These are phyloP conservation scores for Trachelus troglodyta DNA, from an alignment of 2,888 invertebrate genomes.

Conservation along the genomic window DNA sequence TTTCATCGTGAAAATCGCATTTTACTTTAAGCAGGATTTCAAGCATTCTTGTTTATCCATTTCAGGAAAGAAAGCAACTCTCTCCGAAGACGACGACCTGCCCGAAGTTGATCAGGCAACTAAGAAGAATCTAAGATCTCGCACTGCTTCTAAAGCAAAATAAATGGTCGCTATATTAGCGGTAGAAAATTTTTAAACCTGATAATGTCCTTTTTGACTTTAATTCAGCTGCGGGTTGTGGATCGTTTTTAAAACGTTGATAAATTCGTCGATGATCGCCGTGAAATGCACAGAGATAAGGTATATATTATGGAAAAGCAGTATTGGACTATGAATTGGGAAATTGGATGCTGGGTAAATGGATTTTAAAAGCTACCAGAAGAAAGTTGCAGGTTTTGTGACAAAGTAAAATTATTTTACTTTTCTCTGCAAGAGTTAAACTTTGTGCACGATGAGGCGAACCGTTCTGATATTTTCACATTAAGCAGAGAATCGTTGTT, in stretches of 20 bases:
- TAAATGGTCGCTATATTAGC: constrained; percentile 34
- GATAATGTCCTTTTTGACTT: constrained; percentile 4
- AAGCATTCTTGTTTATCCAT: constrained; percentile 32
- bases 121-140: constrained; percentile 77
- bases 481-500: neutral
- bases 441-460: neutral
- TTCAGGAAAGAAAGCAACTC: constrained; percentile 74
- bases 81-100: constrained; percentile 84
- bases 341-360: neutral
- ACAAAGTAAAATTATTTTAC: neutral
- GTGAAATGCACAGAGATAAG: neutral
- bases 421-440: neutral
- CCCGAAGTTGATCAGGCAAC: constrained; percentile 95
- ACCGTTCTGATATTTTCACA: neutral
- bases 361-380: neutral
- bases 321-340: neutral
- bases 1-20: neutral
- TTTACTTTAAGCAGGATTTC: neutral
- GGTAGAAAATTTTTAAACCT: constrained; percentile 10
- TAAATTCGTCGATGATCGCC: neutral
- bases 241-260: neutral
- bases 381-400: neutral
- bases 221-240: constrained; percentile 1
- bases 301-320: neutral
- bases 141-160: constrained; percentile 70